Percentiles rank a stretch among this genome's conserved stretches.
These are phyloP conservation scores for Galeopsomyia nigrocyanea DNA, from an alignment of 2,888 invertebrate species.

Conservation along the genomic window DNA sequence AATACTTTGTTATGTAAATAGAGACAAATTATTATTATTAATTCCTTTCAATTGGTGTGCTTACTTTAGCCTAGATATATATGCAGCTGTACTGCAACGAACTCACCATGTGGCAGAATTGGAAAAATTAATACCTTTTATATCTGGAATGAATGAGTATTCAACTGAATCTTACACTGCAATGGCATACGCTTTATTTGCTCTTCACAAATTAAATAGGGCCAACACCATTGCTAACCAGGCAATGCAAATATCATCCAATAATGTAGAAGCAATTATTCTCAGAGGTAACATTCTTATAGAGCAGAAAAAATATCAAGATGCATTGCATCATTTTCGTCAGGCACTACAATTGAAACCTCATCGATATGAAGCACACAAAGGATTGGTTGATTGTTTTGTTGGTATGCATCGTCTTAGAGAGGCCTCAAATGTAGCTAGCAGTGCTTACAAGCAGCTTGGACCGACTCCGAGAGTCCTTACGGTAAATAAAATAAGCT, in stretches of 20 bases:
- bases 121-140: conserved; percentile 74
- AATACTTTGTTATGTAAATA: conserved; percentile 21
- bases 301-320: conserved; percentile 77
- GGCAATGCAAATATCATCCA: conserved; percentile 76
- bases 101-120: conserved; percentile 75
- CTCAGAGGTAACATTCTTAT: conserved; percentile 79
- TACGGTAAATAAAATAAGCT: conserved; percentile 71
- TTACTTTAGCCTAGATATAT: conserved; percentile 74
- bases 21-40: conserved; percentile 49
- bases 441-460: conserved; percentile 79
- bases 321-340: conserved; percentile 77
- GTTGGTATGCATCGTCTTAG: conserved; percentile 76
- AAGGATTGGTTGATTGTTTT: conserved; percentile 84
- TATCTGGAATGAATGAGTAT: conserved; percentile 70
- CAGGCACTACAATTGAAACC: conserved; percentile 77
- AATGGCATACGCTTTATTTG: conserved; percentile 79
- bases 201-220: conserved; percentile 76
- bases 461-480: conserved; percentile 81
- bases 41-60: conserved; percentile 16
- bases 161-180: conserved; percentile 82
- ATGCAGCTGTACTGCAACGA: conserved; percentile 75
- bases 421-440: conserved; percentile 82
- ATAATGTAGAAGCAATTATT: conserved; percentile 80
- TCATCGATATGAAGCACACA: conserved; percentile 80
- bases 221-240: conserved; percentile 83